Evolutionary conservation across 2,888 invertebrate species (phyloP).

Genomic region (Parnassius smintheus): DNA sequence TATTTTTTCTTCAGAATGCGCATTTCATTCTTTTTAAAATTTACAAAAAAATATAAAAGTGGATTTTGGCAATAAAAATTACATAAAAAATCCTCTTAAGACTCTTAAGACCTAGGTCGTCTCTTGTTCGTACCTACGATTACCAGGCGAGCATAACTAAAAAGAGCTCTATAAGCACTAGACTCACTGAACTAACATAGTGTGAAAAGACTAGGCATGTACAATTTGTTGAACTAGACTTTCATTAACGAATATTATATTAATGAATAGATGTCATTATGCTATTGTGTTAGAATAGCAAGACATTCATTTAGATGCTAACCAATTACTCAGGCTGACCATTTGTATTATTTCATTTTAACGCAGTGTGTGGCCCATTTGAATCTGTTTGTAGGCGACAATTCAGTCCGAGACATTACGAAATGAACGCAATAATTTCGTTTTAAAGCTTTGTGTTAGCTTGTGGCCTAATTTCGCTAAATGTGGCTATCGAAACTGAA

Average conservation of each 20-base stretch:
- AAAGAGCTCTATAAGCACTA: constrained; percentile 58
- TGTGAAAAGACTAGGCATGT: constrained; percentile 23
- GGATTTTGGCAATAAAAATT: no score
- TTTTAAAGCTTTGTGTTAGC: constrained; percentile 31
- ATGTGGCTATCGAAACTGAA: constrained; percentile 30
- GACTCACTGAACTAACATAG: constrained; percentile 36
- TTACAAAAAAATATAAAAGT: no score
- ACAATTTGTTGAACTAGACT: constrained; percentile 33
- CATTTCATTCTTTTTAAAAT: no score
- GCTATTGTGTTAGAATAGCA: constrained; percentile 36
- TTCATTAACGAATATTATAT: constrained; percentile 33
- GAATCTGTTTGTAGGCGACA: constrained; percentile 29
- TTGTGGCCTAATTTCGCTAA: constrained; percentile 37
- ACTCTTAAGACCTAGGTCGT: constrained; percentile 4
- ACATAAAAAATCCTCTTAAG: not conserved
- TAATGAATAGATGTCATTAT: constrained; percentile 17
- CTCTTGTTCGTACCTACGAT: constrained; percentile 63
- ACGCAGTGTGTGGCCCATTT: constrained; percentile 35
- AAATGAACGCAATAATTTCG: constrained; percentile 31
- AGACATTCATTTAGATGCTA: constrained; percentile 34
- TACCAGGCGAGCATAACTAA: constrained; percentile 62
- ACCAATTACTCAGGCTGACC: constrained; percentile 37
- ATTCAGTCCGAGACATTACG: constrained; percentile 34
- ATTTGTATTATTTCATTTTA: constrained; percentile 36
- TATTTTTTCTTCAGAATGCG: no score